Evolutionary conservation across 2,888 invertebrate genomes (phyloP).

Genomic region (Amblyjoppa fuscipennis): DNA sequence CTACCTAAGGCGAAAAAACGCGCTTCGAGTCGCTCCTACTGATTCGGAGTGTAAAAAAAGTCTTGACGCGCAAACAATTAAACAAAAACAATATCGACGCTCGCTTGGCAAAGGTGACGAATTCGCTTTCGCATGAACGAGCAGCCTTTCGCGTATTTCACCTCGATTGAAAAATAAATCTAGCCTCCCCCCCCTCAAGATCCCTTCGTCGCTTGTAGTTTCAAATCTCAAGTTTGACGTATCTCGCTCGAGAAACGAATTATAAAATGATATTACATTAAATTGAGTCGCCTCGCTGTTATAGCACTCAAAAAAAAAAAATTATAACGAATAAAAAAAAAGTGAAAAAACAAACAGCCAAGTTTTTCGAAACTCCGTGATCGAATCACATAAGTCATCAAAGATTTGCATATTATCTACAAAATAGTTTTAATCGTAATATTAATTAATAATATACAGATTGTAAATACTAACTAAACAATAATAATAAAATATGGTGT

Average conservation of each 20-base stretch:
- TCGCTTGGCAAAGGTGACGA: constrained; percentile 16
- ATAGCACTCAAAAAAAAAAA: constrained; percentile 28
- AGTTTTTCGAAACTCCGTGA: constrained; percentile 37
- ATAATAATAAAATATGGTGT: constrained; percentile 84
- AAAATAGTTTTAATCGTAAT: constrained; percentile 85
- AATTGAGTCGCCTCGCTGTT: constrained; percentile 5
- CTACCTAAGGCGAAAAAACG: not conserved
- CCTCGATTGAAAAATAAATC: constrained; percentile 7
- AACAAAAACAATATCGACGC: not conserved
- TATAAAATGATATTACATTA: not conserved
- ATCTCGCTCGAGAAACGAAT: constrained; percentile 19
- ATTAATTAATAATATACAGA: constrained; percentile 85
- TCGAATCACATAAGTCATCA: constrained; percentile 65
- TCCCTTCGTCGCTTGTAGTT: constrained; percentile 51
- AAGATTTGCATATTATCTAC: constrained; percentile 82
- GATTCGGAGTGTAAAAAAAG: constrained; percentile 5
- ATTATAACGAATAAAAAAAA: constrained; percentile 22
- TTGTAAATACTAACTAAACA: constrained; percentile 84
- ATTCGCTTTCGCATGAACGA: constrained; percentile 15
- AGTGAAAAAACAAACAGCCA: constrained; percentile 35
- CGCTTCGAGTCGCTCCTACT: constrained; percentile 2
- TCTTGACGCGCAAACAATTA: constrained; percentile 1
- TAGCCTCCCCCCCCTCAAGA: not conserved
- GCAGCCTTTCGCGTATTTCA: not conserved
- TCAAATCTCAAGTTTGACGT: constrained; percentile 30